phyloP scores from a whole-genome alignment of 2,797 vertebrate species.

The Numenius phaeopus region DNA sequence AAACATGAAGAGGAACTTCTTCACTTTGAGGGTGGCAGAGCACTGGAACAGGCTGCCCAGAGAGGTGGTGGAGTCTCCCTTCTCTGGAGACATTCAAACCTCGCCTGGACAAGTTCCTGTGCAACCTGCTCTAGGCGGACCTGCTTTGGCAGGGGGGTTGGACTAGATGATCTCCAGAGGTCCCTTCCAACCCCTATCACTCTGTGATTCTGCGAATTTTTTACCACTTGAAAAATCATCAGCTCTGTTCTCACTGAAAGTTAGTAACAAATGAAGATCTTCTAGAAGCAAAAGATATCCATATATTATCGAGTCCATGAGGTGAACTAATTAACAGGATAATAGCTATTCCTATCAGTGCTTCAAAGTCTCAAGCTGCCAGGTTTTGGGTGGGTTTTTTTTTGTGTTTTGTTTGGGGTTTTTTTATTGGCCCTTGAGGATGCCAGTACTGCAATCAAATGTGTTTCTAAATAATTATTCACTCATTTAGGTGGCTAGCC shows the following conservation, averaged over 20 bases:
- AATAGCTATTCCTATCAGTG: not conserved
- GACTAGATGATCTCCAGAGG: no score
- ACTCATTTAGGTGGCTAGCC: constrained; percentile 21
- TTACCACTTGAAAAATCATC: not conserved
- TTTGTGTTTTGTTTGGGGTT: fast-evolving
- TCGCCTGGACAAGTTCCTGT: no score
- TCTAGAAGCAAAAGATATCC: not conserved
- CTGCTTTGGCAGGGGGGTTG: no score
- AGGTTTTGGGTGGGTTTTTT: not conserved
- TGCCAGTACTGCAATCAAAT: not conserved
- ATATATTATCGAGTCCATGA: not conserved
- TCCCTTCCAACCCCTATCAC: no score
- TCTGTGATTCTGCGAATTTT: no score
- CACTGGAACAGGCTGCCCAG: no score
- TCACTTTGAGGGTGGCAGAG: no score
- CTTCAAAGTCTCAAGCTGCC: not conserved
- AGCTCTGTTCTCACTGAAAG: not conserved
- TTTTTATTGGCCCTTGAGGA: not conserved
- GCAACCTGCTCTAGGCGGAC: no score
- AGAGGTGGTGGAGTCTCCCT: no score
- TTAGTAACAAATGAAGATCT: not conserved
- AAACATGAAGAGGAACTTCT: no score
- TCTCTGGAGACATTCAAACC: no score
- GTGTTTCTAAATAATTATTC: constrained; percentile 37
- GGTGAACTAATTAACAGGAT: not conserved